phyloP scores from a whole-genome alignment of 2,888 invertebrate species.

The Dysmachus trigonus region DNA sequence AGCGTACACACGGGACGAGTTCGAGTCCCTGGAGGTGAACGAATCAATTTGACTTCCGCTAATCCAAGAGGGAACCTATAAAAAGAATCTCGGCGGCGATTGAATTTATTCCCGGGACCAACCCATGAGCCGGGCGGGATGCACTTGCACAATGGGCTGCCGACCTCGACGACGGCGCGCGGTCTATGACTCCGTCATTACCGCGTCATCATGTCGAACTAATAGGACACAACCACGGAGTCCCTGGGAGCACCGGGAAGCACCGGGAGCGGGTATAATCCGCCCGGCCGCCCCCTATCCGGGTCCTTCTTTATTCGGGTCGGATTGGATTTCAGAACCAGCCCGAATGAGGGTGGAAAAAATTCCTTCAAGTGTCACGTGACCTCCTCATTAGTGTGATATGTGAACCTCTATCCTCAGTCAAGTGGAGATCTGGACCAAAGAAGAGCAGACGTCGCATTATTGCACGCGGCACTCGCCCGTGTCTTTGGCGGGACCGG shows the following conservation, averaged over 20 bases:
- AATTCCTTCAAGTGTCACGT: conserved; percentile 49
- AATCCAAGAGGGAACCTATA: not conserved
- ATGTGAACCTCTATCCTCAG: conserved; percentile 45
- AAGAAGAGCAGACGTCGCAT: not conserved
- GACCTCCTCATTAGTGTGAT: conserved; percentile 52
- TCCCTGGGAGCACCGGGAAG: not conserved
- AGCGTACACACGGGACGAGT: not conserved
- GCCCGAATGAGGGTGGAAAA: conserved; percentile 6
- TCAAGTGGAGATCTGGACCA: conserved; percentile 23
- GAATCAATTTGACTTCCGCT: conserved; percentile 25
- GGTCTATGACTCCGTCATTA: conserved; percentile 29
- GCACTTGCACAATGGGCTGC: conserved; percentile 3
- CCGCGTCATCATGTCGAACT: not conserved
- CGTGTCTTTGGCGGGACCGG: not conserved
- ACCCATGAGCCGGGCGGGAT: not conserved
- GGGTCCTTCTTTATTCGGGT: not conserved
- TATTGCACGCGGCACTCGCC: not conserved
- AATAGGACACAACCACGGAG: conserved; percentile 18
- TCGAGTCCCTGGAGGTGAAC: not conserved
- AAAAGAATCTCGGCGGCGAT: not conserved
- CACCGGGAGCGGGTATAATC: not conserved
- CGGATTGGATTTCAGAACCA: not conserved
- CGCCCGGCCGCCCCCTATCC: not conserved
- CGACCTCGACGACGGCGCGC: not conserved
- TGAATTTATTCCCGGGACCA: not conserved